phyloP scores from a whole-genome alignment of 2,797 vertebrate species.

The Chromis chromis region DNA sequence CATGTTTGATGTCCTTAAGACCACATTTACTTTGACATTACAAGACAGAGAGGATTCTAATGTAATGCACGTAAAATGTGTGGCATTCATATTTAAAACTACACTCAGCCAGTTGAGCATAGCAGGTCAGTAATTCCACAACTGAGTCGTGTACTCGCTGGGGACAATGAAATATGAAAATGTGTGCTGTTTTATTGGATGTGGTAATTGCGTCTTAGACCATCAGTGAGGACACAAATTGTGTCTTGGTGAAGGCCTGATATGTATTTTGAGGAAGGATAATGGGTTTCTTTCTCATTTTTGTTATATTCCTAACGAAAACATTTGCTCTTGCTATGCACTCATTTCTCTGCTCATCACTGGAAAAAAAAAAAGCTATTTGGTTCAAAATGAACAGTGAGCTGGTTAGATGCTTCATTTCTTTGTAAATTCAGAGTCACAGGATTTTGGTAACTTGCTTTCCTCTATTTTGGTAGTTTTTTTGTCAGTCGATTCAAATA shows the following conservation, averaged over 20 bases:
- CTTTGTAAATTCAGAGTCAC: conserved; percentile 1
- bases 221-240: conserved; percentile 55
- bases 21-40: conserved; percentile 47
- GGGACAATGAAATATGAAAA: conserved; percentile 70
- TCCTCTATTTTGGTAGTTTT: background rate
- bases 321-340: conserved; percentile 44
- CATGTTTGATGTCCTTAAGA: conserved; percentile 44
- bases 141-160: conserved; percentile 30
- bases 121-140: conserved; percentile 64
- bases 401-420: conserved; percentile 27
- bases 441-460: background rate
- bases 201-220: conserved; percentile 61
- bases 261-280: conserved; percentile 63
- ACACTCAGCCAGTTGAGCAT: conserved; percentile 57
- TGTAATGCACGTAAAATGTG: conserved; percentile 42
- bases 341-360: conserved; percentile 47
- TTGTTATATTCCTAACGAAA: conserved; percentile 49
- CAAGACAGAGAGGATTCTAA: conserved; percentile 51
- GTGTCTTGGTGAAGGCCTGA: conserved; percentile 41
- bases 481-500: background rate
- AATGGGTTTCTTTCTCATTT: conserved; percentile 58
- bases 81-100: conserved; percentile 69
- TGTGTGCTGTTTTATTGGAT: conserved; percentile 55
- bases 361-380: conserved; percentile 19
- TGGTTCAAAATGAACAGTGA: conserved; percentile 40